Conservation (phyloP, 2,797 vertebrate genomes). For the Chaetophractus vellerosus region DNA sequence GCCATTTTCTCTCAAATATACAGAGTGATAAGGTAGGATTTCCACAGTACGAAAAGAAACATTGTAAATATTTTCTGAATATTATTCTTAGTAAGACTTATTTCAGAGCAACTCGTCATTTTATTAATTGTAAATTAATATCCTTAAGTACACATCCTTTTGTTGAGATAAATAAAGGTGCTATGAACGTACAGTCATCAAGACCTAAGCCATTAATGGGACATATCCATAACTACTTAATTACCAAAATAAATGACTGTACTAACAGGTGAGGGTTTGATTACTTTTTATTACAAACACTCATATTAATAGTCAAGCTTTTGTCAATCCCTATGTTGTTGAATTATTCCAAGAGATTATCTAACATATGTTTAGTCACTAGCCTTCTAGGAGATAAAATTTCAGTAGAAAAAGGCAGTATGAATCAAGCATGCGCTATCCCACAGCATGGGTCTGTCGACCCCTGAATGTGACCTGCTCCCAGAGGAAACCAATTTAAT, state of each 20-base stretch:
- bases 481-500: slow-evolving; percentile 95
- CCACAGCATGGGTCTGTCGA: slow-evolving; percentile 87
- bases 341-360: slow-evolving; percentile 36
- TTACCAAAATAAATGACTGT: slow-evolving; percentile 54
- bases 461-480: slow-evolving; percentile 91
- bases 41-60: neutral
- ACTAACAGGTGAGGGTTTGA: slow-evolving; percentile 22
- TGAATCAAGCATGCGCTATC: slow-evolving; percentile 81
- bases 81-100: slow-evolving; percentile 23
- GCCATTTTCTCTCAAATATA: neutral
- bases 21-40: neutral
- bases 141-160: neutral
- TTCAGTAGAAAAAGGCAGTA: slow-evolving; percentile 87
- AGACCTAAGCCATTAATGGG: neutral
- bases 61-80: slow-evolving; percentile 40
- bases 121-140: slow-evolving; percentile 23
- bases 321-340: slow-evolving; percentile 35
- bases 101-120: neutral
- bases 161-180: slow-evolving; percentile 53
- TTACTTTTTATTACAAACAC: slow-evolving; percentile 34
- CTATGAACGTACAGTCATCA: neutral
- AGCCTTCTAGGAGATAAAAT: slow-evolving; percentile 82
- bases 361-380: slow-evolving; percentile 57
- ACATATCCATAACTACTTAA: neutral
- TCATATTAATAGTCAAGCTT: slow-evolving; percentile 39